Conservation (phyloP, 2,113 vertebrate species). For the Oceanites oceanicus region DNA sequence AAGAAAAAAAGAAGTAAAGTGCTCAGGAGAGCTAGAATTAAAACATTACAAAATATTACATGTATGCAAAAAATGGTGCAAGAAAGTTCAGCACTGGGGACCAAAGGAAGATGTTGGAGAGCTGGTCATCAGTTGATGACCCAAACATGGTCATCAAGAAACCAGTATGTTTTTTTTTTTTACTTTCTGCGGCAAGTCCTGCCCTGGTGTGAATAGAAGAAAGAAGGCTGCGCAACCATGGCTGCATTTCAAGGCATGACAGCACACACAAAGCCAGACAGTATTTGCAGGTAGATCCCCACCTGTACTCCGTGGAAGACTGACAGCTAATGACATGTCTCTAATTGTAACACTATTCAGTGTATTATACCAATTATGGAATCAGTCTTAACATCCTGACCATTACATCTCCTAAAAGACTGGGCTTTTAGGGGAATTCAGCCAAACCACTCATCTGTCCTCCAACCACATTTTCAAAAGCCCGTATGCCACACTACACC, state of each 20-base stretch:
- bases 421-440: slow-evolving; percentile 54
- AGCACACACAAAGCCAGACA: neutral
- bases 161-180: too few relatives aligned
- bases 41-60: neutral
- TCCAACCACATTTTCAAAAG: neutral
- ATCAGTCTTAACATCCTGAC: neutral
- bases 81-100: neutral
- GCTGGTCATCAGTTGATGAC: neutral
- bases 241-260: neutral
- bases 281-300: neutral
- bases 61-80: neutral
- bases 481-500: neutral
- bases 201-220: neutral
- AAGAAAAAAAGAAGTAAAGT: neutral
- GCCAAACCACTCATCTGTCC: neutral
- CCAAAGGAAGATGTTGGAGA: neutral
- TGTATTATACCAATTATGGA: neutral
- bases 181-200: neutral
- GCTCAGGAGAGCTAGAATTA: neutral
- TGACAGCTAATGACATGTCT: neutral
- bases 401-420: neutral
- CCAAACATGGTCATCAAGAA: too few relatives aligned
- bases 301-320: neutral
- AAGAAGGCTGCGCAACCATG: neutral
- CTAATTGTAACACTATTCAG: neutral